Percentiles rank a stretch among this genome's conserved stretches.
Evolutionary conservation across 2,113 vertebrate species (phyloP).

Genomic region (Diadophis punctatus): DNA sequence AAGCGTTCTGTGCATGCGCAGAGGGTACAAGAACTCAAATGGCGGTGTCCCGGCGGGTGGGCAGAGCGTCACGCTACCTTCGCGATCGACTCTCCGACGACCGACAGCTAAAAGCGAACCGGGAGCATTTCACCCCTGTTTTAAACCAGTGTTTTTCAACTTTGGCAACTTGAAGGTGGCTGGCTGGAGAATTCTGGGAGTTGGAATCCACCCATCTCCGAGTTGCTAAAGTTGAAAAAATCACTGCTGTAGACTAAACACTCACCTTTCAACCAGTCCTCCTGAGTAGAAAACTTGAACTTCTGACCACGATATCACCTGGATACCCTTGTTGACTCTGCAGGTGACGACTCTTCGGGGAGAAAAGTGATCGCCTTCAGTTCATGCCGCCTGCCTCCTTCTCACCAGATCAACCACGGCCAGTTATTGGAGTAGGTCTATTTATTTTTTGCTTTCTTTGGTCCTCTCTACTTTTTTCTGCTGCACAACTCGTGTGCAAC

Average conservation of each 20-base stretch:
- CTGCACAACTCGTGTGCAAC: not conserved
- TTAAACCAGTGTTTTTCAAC: not conserved
- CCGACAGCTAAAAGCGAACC: no score
- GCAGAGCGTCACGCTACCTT: no score
- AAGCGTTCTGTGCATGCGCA: no score
- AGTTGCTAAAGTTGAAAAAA: not conserved
- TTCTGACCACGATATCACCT: not conserved
- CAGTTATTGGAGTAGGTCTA: constrained; percentile 79
- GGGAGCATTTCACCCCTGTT: no score
- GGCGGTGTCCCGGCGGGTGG: no score
- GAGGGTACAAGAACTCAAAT: no score
- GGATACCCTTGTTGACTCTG: constrained; percentile 1
- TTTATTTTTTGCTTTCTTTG: not conserved
- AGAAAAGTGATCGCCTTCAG: constrained; percentile 82
- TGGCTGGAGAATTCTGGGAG: not conserved
- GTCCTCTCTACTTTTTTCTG: not conserved
- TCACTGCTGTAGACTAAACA: not conserved
- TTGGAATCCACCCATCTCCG: not conserved
- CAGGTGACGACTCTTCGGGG: constrained; percentile 82
- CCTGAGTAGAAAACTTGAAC: not conserved
- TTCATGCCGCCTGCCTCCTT: constrained; percentile 82
- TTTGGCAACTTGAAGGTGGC: not conserved
- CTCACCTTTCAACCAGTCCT: not conserved
- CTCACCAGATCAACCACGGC: constrained; percentile 81
- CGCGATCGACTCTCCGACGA: no score